A percentile compares a stretch with the other conserved stretches of the same genome.
Conservation (phyloP, 2,797 vertebrate species). For the Streptopelia turtur region DNA sequence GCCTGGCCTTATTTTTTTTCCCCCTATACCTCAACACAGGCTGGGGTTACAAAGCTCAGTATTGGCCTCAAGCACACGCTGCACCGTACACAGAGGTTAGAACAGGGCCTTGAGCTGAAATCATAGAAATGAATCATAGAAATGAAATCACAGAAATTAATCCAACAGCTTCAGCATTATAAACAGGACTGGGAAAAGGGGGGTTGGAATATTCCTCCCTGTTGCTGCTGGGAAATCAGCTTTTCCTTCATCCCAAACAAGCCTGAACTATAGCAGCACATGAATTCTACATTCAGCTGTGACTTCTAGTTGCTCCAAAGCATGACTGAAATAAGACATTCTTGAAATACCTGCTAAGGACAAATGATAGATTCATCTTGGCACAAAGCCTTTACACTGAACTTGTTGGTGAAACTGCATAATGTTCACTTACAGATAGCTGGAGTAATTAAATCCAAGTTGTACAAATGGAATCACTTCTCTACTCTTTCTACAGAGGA, state of each 20-base stretch:
- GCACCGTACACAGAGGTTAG: background rate
- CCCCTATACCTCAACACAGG: fast-evolving
- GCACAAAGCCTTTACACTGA: background rate
- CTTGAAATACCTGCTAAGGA: conserved; percentile 18
- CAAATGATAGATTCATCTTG: background rate
- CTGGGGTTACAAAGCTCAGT: background rate
- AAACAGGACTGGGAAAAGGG: background rate
- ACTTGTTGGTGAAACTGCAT: background rate
- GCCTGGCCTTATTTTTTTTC: background rate
- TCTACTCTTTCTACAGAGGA: background rate
- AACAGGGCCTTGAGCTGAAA: background rate
- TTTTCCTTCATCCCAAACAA: background rate
- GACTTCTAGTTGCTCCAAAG: background rate
- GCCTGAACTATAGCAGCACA: background rate
- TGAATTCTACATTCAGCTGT: background rate
- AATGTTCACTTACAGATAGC: background rate
- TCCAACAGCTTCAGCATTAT: fast-evolving
- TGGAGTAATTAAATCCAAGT: background rate
- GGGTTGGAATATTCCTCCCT: background rate
- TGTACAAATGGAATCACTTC: background rate
- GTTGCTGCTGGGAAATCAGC: background rate
- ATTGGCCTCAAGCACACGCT: background rate
- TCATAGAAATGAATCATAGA: too few relatives aligned
- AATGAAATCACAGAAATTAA: background rate
- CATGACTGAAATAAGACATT: background rate